Conservation (phyloP, 2,113 vertebrate species). For the Peromyscus maniculatus region DNA sequence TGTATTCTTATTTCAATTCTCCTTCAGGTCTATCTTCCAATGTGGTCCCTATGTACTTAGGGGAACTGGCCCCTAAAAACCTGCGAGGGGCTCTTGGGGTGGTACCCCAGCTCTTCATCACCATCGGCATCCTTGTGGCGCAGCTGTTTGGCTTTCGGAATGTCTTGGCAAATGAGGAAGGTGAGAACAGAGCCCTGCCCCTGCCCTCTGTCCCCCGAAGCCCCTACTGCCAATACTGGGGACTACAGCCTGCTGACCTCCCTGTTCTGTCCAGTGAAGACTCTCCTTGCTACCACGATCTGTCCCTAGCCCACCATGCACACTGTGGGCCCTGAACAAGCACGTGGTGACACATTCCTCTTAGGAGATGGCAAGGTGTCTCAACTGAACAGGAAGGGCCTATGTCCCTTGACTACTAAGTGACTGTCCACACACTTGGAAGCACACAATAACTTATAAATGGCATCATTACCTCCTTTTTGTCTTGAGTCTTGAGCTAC, state of each 20-base stretch:
- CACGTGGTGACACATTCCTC: fast-evolving
- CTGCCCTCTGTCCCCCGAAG: fast-evolving
- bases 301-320: fast-evolving
- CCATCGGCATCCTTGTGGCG: conserved; percentile 93
- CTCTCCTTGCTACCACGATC: fast-evolving
- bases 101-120: conserved; percentile 96
- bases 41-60: conserved; percentile 97
- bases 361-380: not conserved
- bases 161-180: conserved; percentile 89
- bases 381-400: not conserved
- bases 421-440: not conserved
- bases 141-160: conserved; percentile 93
- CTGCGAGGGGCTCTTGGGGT: conserved; percentile 93
- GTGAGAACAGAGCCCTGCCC: conserved; percentile 82
- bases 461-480: not conserved
- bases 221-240: fast-evolving
- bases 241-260: fast-evolving
- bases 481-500: not conserved
- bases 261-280: not conserved
- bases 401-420: not conserved
- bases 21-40: conserved; percentile 94
- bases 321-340: not conserved
- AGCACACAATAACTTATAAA: not conserved
- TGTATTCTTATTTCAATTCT: not conserved
- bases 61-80: conserved; percentile 96